phyloP scores from a whole-genome alignment of 2,888 invertebrate genomes.

The Seladonia tumulorum region DNA sequence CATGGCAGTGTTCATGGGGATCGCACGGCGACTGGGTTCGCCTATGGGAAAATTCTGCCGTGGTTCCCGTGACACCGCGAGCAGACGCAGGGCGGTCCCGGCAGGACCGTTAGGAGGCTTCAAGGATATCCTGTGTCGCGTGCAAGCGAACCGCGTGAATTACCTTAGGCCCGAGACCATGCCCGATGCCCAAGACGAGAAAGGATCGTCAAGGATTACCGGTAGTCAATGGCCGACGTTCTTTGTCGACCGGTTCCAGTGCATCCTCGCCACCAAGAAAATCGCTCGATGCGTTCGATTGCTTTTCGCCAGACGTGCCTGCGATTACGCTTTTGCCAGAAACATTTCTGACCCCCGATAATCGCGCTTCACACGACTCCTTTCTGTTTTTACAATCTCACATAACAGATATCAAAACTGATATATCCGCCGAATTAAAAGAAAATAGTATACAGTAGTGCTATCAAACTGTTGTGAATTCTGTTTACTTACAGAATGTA shows the following conservation, averaged over 20 bases:
- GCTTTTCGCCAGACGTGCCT: neutral
- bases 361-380: neutral
- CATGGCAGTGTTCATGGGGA: conserved; percentile 10
- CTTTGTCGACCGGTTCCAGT: conserved; percentile 45
- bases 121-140: conserved; percentile 83
- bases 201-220: conserved; percentile 76
- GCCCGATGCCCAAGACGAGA: conserved; percentile 58
- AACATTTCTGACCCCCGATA: neutral
- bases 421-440: too few species aligned
- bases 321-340: neutral
- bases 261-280: conserved; percentile 23
- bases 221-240: conserved; percentile 63
- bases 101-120: conserved; percentile 80
- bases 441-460: too few species aligned
- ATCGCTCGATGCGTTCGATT: conserved; percentile 11
- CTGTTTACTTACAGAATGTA: too few species aligned
- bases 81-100: conserved; percentile 65
- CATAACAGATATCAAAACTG: neutral
- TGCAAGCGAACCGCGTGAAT: conserved; percentile 80
- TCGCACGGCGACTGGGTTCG: conserved; percentile 47
- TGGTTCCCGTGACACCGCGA: conserved; percentile 67
- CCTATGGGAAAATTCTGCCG: conserved; percentile 79
- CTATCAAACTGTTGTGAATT: too few species aligned
- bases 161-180: conserved; percentile 67
- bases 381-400: neutral